Base-by-base conservation (phyloP, 2,888 invertebrate genomes). In the Anthophora plumipes region DNA sequence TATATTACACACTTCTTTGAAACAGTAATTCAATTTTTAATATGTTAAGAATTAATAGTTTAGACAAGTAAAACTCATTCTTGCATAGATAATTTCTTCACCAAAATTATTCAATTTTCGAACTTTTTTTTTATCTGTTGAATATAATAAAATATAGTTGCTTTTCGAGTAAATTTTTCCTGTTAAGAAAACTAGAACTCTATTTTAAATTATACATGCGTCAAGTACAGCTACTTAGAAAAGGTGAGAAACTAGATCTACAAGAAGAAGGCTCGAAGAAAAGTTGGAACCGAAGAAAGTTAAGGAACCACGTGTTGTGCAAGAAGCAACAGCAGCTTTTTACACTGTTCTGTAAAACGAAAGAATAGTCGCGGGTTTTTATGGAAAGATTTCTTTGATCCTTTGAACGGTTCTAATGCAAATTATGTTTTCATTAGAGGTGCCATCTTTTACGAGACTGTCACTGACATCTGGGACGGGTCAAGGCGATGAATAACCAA, bases 401-500 rank as follows among this genome's bases (percentile, higher is more conserved):
- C 39, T 22, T 52, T 4, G 2, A 11, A 39, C 54, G 8, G n/a
- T 20, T 61, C 43, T 46, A 61, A 85, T 80, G 70, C 43, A 79
- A 84, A 80, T 85, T 25, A 31, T n/a, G 22, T 54, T 69, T 67
- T 50, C 57, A 54, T 60, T 17, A 12, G 48, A 69, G 50, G 43
- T 46, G 31, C 55, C 55, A 41, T 79, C 59, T n/a, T 82, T 71
- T 43, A 60, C 46, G 20, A 52, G 54, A 37, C 17, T 37, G 8
- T 9, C 25, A 37, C 37, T 66, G 80, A 52, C 68, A 55, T 67
- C 75, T 84, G 46, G 80, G 79, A 37, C 82, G 76, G 75, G 85
- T 70, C 85, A 86, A 87, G 76, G 80, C 22, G 61, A 78, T 72
- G 79, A 82, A 80, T 86, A 83, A 76, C 31, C 39, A 54, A 79